phyloP scores from a whole-genome alignment of 2,113 vertebrate species.

The Jacana jacana region DNA sequence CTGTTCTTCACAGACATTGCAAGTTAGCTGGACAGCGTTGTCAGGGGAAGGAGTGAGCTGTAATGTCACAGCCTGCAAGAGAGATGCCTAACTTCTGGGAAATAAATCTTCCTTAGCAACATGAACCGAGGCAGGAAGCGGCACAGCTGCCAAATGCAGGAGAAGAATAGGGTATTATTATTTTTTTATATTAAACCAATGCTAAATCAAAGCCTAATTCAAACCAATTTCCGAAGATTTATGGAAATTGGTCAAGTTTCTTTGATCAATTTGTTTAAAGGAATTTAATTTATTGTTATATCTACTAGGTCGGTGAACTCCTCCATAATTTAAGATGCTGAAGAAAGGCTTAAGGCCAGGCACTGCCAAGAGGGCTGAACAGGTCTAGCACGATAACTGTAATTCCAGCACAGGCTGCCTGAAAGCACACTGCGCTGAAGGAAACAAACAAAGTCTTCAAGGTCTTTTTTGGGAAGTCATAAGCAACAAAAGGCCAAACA shows the following conservation, averaged over 20 bases:
- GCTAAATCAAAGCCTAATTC: slow-evolving; percentile 74
- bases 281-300: slow-evolving; percentile 66
- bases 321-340: slow-evolving; percentile 64
- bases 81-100: slow-evolving; percentile 55
- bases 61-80: slow-evolving; percentile 49
- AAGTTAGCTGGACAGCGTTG: background rate
- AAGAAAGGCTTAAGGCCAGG: slow-evolving; percentile 49
- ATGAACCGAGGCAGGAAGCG: slow-evolving; percentile 59
- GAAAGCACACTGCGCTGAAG: background rate
- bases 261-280: slow-evolving; percentile 67
- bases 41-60: slow-evolving; percentile 51
- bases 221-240: slow-evolving; percentile 68
- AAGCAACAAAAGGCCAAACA: slow-evolving; percentile 44
- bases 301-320: slow-evolving; percentile 63
- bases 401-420: background rate
- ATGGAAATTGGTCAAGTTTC: slow-evolving; percentile 71
- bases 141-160: slow-evolving; percentile 53
- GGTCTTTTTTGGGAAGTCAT: slow-evolving; percentile 62
- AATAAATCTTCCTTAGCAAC: slow-evolving; percentile 68
- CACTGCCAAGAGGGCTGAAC: slow-evolving; percentile 4
- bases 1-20: background rate
- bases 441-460: slow-evolving; percentile 39
- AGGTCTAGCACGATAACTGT: background rate
- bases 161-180: slow-evolving; percentile 33
- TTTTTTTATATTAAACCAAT: slow-evolving; percentile 62